Evolutionary conservation across 2,888 invertebrate genomes (phyloP).

Genomic region (Leptinotarsa tumamoca): DNA sequence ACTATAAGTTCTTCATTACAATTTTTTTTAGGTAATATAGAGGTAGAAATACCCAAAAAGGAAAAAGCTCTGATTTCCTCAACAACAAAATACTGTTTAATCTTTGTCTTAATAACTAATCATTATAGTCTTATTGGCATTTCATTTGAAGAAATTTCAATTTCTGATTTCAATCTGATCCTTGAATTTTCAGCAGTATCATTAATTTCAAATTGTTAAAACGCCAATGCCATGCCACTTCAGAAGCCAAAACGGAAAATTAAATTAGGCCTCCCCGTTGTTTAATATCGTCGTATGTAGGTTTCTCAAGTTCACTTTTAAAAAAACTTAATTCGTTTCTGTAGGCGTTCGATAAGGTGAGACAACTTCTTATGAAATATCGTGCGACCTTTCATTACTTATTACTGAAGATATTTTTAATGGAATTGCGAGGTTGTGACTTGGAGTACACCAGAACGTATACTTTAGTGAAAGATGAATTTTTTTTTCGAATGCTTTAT

Average conservation of each 20-base stretch:
- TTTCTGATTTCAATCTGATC: neutral
- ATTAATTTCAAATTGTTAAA: neutral
- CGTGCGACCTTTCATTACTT: constrained; percentile 24
- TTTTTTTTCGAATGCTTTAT: no score
- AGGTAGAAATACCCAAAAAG: no score
- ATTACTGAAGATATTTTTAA: constrained; percentile 19
- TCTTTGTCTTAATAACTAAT: no score
- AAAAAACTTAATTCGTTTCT: constrained; percentile 21
- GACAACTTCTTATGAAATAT: constrained; percentile 17
- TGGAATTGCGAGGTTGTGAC: constrained; percentile 8
- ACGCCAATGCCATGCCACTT: neutral
- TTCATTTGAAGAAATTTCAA: no score
- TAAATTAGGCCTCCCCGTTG: constrained; percentile 4
- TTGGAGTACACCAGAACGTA: neutral
- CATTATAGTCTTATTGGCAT: no score
- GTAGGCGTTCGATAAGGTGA: constrained; percentile 23
- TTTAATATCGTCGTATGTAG: constrained; percentile 19
- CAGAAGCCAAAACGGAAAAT: constrained; percentile 8
- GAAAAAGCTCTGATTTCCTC: no score
- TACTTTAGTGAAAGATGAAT: neutral
- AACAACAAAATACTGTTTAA: no score
- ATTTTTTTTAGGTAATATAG: no score
- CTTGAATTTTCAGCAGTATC: constrained; percentile 11
- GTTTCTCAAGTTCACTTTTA: constrained; percentile 25
- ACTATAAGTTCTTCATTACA: no score